Base-by-base conservation (phyloP, 2,888 invertebrate genomes). In the Mimas tiliae region DNA sequence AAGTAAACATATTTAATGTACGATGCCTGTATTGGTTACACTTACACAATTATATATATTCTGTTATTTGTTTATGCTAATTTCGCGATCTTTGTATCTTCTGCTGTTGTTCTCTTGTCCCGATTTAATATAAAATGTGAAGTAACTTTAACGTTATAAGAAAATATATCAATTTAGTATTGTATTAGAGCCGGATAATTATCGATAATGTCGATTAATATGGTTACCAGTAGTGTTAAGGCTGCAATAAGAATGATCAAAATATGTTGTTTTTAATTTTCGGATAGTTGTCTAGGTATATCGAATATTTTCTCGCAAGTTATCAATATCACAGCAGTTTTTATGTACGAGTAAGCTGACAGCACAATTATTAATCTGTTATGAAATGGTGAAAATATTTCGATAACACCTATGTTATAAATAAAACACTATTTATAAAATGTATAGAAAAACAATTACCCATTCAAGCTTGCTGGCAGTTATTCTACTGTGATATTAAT, bases 291-390 rank as follows among this genome's bases (percentile, higher is more conserved):
- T 72, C 80, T 77, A 86, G 79, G 80, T 82, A 81, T 79, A 80
- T 81, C 75, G 58, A 58, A 64, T 68, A 65, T 70, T 67, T 48
- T 67, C 74, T 78, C 76, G 77, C 85, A 80, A 78, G 85, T 89
- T 92, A 89, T 92, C 87, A 90, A 92, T 93, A 93, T 93, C 93
- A 93, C 93, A 93, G 92, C 86, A 91, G 92, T 88, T 87, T 87
- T 83, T 84, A 34, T n/a, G n/a, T n/a, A n/a, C n/a, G 83, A 77
- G 80, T 69, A 75, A 71, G 84, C 89, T 89, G 91, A 87, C 91
- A 89, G 90, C 85, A 78, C 55, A 62, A 12, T 38, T n/a, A n/a
- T n/a, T 7, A 64, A 67, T 62, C 51, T 55, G 34, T 53, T 12
- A 64, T 52, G 21, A 42, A 16, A 14, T 27, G 21, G 38, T 47